Conservation (phyloP, 2,797 vertebrate genomes). For the Gallirallus australis region DNA sequence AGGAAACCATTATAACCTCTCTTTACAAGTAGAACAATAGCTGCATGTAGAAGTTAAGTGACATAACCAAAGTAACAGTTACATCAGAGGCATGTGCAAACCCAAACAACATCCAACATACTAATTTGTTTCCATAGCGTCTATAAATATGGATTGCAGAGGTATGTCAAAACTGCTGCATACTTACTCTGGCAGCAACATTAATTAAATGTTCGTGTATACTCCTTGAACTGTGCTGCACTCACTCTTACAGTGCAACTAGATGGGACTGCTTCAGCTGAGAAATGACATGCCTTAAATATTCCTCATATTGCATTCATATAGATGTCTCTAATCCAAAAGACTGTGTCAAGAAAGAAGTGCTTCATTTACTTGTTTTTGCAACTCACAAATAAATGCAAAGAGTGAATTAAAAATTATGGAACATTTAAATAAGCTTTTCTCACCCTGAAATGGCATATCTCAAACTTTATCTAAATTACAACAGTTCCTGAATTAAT, state of each 20-base stretch:
- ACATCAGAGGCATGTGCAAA: neutral
- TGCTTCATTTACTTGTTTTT: neutral
- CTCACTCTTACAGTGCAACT: neutral
- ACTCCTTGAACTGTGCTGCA: neutral
- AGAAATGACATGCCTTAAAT: neutral
- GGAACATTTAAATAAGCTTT: neutral
- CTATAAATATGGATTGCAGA: neutral
- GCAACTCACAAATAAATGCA: neutral
- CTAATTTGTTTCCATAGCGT: neutral
- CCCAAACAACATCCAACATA: neutral
- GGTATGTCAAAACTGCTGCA: neutral
- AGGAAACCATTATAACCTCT: neutral
- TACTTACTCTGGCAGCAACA: neutral
- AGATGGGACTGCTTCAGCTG: neutral
- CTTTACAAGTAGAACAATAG: neutral
- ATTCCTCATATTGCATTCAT: neutral
- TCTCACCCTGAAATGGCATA: neutral
- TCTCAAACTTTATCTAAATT: slow-evolving; percentile 36
- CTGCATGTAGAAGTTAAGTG: neutral
- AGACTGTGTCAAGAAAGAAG: neutral
- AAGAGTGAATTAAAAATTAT: slow-evolving; percentile 4
- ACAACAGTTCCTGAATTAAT: neutral
- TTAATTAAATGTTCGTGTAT: neutral
- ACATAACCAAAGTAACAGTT: neutral
- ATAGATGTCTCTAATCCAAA: neutral